A percentile compares a stretch with the other conserved stretches of the same genome.
Conservation (phyloP, 30 jellyfish, hydroid and myxozoan genomes). For the Rhopilema esculentum region DNA sequence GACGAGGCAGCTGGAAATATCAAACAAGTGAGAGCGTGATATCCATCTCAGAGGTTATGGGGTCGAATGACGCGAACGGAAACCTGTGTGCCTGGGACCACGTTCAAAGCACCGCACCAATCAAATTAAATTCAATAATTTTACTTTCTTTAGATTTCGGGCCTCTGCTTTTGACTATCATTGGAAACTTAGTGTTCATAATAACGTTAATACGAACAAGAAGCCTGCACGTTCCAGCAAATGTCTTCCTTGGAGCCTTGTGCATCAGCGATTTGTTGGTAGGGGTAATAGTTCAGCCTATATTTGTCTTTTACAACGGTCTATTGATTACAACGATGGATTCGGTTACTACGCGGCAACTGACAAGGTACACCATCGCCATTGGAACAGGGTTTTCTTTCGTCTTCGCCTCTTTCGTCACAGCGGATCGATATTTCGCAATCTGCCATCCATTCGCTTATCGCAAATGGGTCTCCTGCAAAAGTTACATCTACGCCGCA, state of each 20-base stretch:
- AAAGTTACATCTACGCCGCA: neutral
- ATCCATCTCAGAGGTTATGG: neutral
- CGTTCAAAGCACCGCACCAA: constrained; percentile 2
- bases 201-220: constrained; percentile 32
- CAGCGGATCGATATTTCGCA: constrained; percentile 53
- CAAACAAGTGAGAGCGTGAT: too few species aligned
- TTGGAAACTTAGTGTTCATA: constrained; percentile 35
- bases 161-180: constrained; percentile 35
- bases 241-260: constrained; percentile 52
- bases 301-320: constrained; percentile 15
- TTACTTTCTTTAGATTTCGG: constrained; percentile 12
- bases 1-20: too few species aligned
- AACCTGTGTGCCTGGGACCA: constrained; percentile 26
- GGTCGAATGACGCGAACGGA: neutral
- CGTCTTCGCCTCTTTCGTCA: constrained; percentile 43
- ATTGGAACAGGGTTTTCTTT: constrained; percentile 51
- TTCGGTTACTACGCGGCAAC: neutral
- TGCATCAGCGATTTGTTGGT: constrained; percentile 46
- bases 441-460: constrained; percentile 56
- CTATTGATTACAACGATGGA: neutral
- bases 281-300: constrained; percentile 35
- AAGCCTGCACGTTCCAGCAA: constrained; percentile 52
- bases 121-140: neutral
- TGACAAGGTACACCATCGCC: neutral
- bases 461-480: constrained; percentile 19